Evolutionary conservation across 2,113 vertebrate genomes (phyloP).

Genomic region (Anarhynchus alexandrinus): DNA sequence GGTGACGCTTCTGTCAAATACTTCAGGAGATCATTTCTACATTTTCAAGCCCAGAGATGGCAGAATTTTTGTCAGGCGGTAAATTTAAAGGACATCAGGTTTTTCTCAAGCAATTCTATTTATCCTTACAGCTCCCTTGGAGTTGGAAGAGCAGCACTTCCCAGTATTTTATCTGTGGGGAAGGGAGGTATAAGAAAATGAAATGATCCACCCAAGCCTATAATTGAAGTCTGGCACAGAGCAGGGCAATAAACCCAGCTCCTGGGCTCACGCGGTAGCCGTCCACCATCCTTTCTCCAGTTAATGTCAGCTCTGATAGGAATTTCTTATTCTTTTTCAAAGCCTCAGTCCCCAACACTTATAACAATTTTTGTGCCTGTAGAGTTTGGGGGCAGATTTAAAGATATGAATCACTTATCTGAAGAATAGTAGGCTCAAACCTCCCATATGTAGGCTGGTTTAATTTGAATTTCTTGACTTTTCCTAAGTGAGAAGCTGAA

Average conservation of each 20-base stretch:
- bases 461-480: slow-evolving; percentile 69
- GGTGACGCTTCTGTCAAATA: not conserved
- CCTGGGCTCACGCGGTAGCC: not conserved
- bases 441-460: slow-evolving; percentile 42
- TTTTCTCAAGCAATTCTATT: not conserved
- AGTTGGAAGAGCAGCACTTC: not conserved
- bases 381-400: slow-evolving; percentile 35
- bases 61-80: not conserved
- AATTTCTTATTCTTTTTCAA: not conserved
- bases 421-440: slow-evolving; percentile 34
- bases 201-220: not conserved
- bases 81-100: not conserved
- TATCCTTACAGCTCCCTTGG: not conserved
- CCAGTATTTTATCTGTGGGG: not conserved
- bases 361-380: not conserved
- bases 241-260: not conserved
- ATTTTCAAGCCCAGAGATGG: not conserved
- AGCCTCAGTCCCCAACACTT: not conserved
- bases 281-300: not conserved
- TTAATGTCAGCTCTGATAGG: not conserved
- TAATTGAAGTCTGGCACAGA: not conserved
- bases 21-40: not conserved
- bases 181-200: not conserved
- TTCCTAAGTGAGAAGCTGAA: slow-evolving; percentile 55
- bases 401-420: slow-evolving; percentile 51